Base-by-base conservation (phyloP, 2,113 vertebrate genomes). In the Galeopterus variegatus region DNA sequence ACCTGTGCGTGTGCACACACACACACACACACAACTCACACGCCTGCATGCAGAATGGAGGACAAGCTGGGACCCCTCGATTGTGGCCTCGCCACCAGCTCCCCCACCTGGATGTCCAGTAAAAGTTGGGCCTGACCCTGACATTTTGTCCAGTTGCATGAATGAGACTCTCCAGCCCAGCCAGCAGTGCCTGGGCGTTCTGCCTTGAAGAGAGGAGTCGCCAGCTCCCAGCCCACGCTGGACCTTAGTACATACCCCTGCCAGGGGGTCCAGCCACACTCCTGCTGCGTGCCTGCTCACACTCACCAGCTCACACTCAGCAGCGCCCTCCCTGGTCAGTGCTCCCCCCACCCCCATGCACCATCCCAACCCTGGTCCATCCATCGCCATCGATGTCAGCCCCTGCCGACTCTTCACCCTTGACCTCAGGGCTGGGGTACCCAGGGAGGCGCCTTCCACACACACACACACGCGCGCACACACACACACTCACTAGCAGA, bases 371-470 rank as follows among this genome's bases (percentile, higher is more conserved):
- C 67, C 69, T 36, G 13, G 82, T 41, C 48, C 2, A 6, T 5
- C 33, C 26, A 0, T 18, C 17, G 1, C 10, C n/a, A 10, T 18
- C n/a, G 13, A 4, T 1, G 56, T 28, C 82, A 62, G 60, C 56
- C 21, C 18, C 70, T 54, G 31, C 88, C 72, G 33, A 75, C 79
- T 85, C 41, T 41, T 41, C 36, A 45, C 48, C 60, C 93, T 56
- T 85, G 95, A 87, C 69, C 93, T 89, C 52, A 1, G 67, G 69
- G 65, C 73, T 67, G 70, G 75, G 45, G 12, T n/a, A 31, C 92
- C 28, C 45, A 10, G 3, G 18, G 18, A 33, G 45, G 54, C 13
- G 41, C 41, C 41, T 4, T 41, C 41, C n/a, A n/a, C n/a, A 0
- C 45, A 48, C 41, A 6, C 15, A 8, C 41, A 41, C 41, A 41